phyloP scores from a whole-genome alignment of 2,888 invertebrate genomes.

The Phengaris alcon region DNA sequence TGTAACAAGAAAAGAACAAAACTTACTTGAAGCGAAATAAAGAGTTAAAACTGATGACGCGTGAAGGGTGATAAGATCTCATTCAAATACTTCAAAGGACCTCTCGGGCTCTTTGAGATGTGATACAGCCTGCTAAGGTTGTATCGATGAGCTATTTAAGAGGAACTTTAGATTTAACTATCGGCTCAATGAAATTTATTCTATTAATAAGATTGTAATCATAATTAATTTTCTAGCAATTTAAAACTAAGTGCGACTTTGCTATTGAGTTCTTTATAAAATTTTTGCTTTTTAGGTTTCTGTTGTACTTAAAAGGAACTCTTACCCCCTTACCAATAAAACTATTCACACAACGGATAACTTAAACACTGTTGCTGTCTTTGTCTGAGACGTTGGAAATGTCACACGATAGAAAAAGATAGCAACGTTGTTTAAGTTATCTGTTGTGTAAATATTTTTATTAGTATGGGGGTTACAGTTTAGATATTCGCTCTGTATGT shows the following conservation, averaged over 20 bases:
- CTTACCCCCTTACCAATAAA: no score
- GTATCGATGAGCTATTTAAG: constrained; percentile 15
- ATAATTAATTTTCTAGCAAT: not conserved
- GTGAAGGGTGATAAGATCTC: constrained; percentile 68
- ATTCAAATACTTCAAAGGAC: constrained; percentile 66
- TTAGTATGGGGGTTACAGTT: no score
- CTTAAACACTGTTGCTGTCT: no score
- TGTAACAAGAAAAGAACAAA: constrained; percentile 25
- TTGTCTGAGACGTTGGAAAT: no score
- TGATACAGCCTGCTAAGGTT: constrained; percentile 1
- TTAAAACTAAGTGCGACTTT: no score
- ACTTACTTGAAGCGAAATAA: constrained; percentile 58
- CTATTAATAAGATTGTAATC: not conserved
- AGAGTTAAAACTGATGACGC: constrained; percentile 71
- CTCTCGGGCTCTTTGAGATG: constrained; percentile 46
- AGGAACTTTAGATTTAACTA: not conserved
- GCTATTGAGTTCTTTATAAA: not conserved
- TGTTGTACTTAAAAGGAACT: no score
- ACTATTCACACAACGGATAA: no score
- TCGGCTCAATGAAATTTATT: constrained; percentile 1
- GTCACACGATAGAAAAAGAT: no score
- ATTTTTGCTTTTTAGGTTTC: no score
- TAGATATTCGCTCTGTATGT: no score
- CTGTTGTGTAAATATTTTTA: no score
- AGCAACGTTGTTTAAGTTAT: no score